These are phyloP conservation scores for Pipra filicauda DNA, from an alignment of 2,113 vertebrate genomes.

Conservation along the genomic window DNA sequence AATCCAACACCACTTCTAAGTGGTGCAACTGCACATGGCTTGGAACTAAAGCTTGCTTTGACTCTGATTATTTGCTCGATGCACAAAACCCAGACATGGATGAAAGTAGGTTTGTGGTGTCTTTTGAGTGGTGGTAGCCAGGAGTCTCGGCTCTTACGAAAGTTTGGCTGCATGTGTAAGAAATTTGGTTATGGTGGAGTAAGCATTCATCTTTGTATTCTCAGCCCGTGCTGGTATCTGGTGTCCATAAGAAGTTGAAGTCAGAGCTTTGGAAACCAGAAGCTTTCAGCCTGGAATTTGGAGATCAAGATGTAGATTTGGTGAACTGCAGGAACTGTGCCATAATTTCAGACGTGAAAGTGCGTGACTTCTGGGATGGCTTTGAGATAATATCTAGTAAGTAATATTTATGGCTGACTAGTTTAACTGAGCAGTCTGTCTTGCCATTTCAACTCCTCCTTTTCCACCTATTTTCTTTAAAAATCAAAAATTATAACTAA, in stretches of 20 bases:
- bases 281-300: conserved; percentile 97
- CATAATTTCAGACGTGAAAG: conserved; percentile 98
- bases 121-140: conserved; percentile 1
- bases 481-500: not conserved
- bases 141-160: not conserved
- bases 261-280: conserved; percentile 89
- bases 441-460: not conserved
- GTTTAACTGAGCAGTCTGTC: conserved; percentile 39
- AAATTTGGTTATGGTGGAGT: conserved; percentile 53
- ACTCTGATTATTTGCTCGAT: not conserved
- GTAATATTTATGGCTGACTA: conserved; percentile 50
- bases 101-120: not conserved
- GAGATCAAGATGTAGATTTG: conserved; percentile 96
- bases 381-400: conserved; percentile 95
- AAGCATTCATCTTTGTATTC: conserved; percentile 68
- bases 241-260: conserved; percentile 94
- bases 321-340: conserved; percentile 98
- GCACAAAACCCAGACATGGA: not conserved
- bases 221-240: conserved; percentile 97
- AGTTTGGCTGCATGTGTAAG: conserved; percentile 40
- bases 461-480: not conserved
- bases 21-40: not conserved
- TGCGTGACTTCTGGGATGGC: conserved; percentile 98
- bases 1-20: not conserved
- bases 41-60: conserved; percentile 15